Conservation (phyloP, 2,797 vertebrate genomes). For the Trematomus bernacchii region DNA sequence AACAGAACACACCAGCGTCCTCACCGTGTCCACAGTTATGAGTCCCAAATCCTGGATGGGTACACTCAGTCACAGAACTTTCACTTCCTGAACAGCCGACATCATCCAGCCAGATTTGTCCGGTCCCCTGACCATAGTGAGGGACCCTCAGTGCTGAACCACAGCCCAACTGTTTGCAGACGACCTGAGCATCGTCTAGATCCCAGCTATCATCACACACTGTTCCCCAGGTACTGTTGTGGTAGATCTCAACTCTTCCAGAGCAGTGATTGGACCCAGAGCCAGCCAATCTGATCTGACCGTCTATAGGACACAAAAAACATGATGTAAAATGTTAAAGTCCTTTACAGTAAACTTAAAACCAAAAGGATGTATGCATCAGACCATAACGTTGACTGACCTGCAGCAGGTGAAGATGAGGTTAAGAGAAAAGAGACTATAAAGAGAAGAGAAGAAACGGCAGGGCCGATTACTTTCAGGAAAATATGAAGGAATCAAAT, state of each 20-base stretch:
- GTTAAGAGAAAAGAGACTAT: slow-evolving; percentile 12
- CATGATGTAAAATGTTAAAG: background rate
- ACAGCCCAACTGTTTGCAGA: slow-evolving; percentile 44
- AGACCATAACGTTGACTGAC: background rate
- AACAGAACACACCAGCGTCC: slow-evolving; percentile 43
- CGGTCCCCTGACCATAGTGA: slow-evolving; percentile 8
- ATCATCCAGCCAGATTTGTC: no score
- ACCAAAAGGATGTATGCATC: background rate
- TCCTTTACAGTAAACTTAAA: background rate
- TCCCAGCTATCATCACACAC: background rate
- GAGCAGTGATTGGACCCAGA: slow-evolving; percentile 15
- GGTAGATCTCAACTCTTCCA: slow-evolving; percentile 46
- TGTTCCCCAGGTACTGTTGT: no score
- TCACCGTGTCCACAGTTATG: background rate
- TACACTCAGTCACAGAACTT: background rate
- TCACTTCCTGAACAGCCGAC: no score
- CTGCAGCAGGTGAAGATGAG: background rate
- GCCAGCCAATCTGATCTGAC: background rate
- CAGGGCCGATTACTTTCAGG: no score
- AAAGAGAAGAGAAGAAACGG: background rate
- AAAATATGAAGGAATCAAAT: no score
- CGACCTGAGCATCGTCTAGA: background rate
- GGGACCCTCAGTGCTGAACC: fast-evolving
- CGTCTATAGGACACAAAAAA: background rate
- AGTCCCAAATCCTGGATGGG: fast-evolving